A percentile compares a stretch with the other conserved stretches of the same genome.
Conservation (phyloP, 2,888 invertebrate species). For the Xylota segnis region DNA sequence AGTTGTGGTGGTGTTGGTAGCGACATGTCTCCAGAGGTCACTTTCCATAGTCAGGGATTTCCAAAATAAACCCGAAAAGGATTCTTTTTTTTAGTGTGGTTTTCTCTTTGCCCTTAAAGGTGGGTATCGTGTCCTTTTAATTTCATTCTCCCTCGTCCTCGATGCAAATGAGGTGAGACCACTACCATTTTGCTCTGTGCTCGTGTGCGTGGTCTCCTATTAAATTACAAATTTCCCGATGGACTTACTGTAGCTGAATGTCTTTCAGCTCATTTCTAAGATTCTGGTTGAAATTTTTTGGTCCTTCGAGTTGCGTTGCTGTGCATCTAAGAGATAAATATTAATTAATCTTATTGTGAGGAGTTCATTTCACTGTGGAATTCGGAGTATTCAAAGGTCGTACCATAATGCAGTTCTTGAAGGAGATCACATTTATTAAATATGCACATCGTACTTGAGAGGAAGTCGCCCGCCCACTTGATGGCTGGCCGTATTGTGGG, state of each 20-base stretch:
- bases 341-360: conserved; percentile 54
- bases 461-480: conserved; percentile 23
- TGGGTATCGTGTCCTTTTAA: conserved; percentile 22
- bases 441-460: conserved; percentile 34
- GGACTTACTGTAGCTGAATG: conserved; percentile 27
- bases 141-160: conserved; percentile 38
- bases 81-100: conserved; percentile 34
- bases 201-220: conserved; percentile 47
- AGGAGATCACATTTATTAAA: conserved; percentile 50
- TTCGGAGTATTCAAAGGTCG: conserved; percentile 22
- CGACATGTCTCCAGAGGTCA: conserved; percentile 48
- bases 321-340: conserved; percentile 13
- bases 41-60: conserved; percentile 34
- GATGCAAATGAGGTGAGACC: conserved; percentile 63
- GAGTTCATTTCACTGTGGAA: conserved; percentile 33
- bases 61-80: conserved; percentile 32
- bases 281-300: conserved; percentile 19
- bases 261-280: conserved; percentile 32
- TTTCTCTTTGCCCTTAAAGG: conserved; percentile 19
- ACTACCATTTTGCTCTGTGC: not conserved
- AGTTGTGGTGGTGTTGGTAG: not conserved
- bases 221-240: conserved; percentile 70
- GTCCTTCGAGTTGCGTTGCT: conserved; percentile 24
- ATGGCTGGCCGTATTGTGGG: conserved; percentile 11
- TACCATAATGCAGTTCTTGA: conserved; percentile 46